A percentile compares a stretch with the other conserved stretches of the same genome.
Evolutionary conservation across 1,140 invertebrate genomes (phyloP).

Genomic region (Akabosia matsudoensis): DNA sequence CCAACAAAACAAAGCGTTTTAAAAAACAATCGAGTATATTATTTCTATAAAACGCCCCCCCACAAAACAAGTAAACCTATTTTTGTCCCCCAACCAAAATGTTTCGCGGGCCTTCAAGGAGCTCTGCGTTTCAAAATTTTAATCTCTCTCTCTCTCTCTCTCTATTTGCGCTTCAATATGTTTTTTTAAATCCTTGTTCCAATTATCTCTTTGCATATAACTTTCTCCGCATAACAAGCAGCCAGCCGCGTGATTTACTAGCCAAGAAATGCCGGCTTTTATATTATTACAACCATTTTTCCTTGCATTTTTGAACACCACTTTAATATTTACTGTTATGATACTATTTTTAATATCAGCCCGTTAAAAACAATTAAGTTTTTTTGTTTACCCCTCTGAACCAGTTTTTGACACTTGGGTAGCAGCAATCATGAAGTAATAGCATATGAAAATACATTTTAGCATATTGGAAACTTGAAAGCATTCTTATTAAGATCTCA

Average conservation of each 20-base stretch:
- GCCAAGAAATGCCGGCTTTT: slow-evolving; percentile 12
- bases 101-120: neutral
- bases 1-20: neutral
- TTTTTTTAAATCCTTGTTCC: neutral
- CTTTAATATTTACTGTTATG: neutral
- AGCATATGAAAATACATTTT: no score
- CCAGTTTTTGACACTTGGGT: slow-evolving; percentile 21
- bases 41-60: neutral
- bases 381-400: slow-evolving; percentile 11
- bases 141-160: neutral
- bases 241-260: no score
- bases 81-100: no score
- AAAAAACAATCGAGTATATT: neutral
- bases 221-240: no score
- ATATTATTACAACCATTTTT: neutral
- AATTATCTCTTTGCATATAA: neutral
- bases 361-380: no score
- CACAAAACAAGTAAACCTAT: neutral
- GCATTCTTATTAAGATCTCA: no score
- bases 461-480: no score
- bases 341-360: no score
- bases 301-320: neutral
- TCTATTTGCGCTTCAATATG: no score
- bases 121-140: neutral
- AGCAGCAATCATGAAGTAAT: neutral